Conservation (phyloP, 2,888 invertebrate genomes). For the Xylota sylvarum region DNA sequence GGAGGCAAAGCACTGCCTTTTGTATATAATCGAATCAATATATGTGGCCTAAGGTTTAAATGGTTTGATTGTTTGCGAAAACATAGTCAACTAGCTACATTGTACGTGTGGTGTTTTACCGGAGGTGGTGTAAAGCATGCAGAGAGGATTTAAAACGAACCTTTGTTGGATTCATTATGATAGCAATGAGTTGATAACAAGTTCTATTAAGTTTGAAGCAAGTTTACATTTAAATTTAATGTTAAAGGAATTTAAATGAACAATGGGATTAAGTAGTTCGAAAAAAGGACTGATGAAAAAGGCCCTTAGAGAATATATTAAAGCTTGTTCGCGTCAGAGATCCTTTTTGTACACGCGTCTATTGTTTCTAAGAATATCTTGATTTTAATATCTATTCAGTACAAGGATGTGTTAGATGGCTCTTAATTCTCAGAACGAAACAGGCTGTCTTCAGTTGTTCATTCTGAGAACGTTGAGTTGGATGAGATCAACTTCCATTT, state of each 20-base stretch:
- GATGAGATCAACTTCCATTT: no score
- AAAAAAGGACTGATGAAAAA: no score
- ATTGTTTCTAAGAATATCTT: no score
- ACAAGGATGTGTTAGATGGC: no score
- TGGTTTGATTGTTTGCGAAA: conserved; percentile 33
- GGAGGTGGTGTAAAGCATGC: not conserved
- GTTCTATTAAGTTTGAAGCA: conserved; percentile 7
- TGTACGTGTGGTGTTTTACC: not conserved
- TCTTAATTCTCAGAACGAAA: no score
- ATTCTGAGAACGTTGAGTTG: no score
- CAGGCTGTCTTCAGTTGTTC: no score
- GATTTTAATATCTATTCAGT: no score
- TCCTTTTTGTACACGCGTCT: no score
- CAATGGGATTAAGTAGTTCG: not conserved
- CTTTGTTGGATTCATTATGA: conserved; percentile 23
- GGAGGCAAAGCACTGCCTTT: conserved; percentile 18
- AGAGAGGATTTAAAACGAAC: not conserved
- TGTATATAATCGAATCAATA: conserved; percentile 32
- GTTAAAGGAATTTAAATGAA: not conserved
- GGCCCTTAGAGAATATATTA: no score
- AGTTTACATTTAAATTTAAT: conserved; percentile 7
- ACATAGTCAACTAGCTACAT: not conserved
- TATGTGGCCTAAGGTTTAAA: conserved; percentile 23
- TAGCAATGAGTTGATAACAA: conserved; percentile 8
- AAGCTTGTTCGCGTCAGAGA: no score